Conservation (phyloP, 1,140 invertebrate species). For the Lordiphosa stackelbergi region DNA sequence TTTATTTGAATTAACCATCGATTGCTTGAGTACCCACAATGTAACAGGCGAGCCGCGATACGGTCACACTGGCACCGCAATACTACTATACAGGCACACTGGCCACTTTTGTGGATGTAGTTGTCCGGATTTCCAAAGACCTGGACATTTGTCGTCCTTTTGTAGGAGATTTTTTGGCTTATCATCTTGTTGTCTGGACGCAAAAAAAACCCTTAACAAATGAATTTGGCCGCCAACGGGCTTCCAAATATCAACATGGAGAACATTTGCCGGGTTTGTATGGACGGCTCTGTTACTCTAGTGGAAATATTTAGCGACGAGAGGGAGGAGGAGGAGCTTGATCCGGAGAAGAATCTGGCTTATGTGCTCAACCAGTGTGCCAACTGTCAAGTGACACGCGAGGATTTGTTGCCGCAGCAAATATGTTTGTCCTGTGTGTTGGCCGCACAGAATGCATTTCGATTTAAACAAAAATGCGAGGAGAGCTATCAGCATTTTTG, state of each 20-base stretch:
- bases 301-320: constrained; percentile 42
- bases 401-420: constrained; percentile 33
- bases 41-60: too few relatives aligned
- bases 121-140: too few relatives aligned
- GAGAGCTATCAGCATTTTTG: constrained; percentile 18
- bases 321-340: constrained; percentile 16
- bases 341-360: constrained; percentile 23
- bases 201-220: background rate
- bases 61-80: too few relatives aligned
- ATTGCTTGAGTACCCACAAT: too few relatives aligned
- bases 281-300: constrained; percentile 37
- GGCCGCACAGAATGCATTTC: constrained; percentile 42
- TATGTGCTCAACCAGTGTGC: constrained; percentile 35
- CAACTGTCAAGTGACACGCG: constrained; percentile 18
- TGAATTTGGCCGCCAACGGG: background rate
- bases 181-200: too few relatives aligned
- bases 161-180: too few relatives aligned
- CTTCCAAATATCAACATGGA: constrained; percentile 7
- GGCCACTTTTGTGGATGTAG: too few relatives aligned
- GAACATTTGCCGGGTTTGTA: constrained; percentile 42
- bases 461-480: constrained; percentile 39
- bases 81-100: too few relatives aligned
- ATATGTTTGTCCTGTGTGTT: constrained; percentile 44
- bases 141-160: too few relatives aligned
- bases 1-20: too few relatives aligned